A percentile compares a stretch with the other conserved stretches of the same genome.
Conservation (phyloP, 2,888 invertebrate species). For the Xylota segnis region DNA sequence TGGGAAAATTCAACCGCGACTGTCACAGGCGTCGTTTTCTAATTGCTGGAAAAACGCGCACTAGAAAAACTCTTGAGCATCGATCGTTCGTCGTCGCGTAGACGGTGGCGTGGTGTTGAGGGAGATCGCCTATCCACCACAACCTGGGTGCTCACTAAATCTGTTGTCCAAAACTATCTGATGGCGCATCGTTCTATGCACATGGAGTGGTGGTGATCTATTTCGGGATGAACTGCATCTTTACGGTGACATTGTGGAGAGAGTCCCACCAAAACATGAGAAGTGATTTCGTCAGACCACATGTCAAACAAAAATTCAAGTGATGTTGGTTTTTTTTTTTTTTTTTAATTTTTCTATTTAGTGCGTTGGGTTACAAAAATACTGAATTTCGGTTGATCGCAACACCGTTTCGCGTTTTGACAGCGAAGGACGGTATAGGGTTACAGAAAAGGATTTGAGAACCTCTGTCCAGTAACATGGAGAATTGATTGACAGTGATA, state of each 20-base stretch:
- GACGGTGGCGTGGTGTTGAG: too few relatives aligned
- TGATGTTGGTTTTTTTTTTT: constrained; percentile 28
- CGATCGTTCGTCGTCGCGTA: constrained; percentile 10
- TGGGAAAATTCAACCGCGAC: constrained; percentile 73
- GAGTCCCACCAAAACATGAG: constrained; percentile 56
- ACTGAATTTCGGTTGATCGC: background rate
- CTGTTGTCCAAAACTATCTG: constrained; percentile 70
- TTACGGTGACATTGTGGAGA: constrained; percentile 48
- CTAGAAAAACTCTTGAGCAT: constrained; percentile 34
- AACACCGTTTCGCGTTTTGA: background rate
- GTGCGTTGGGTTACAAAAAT: constrained; percentile 35
- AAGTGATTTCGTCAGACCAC: constrained; percentile 62
- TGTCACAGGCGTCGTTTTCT: constrained; percentile 74
- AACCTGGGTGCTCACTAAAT: constrained; percentile 71
- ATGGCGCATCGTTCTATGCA: constrained; percentile 16
- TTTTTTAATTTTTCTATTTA: constrained; percentile 1
- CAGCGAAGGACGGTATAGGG: constrained; percentile 12
- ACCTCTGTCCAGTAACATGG: background rate
- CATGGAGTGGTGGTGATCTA: constrained; percentile 29
- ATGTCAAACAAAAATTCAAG: constrained; percentile 52
- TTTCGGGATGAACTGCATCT: constrained; percentile 58
- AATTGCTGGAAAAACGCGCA: constrained; percentile 56
- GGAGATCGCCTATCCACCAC: constrained; percentile 56
- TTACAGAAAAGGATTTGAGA: background rate
- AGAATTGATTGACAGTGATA: too few relatives aligned